Conservation (phyloP, 2,113 vertebrate species). For the Indri indri region DNA sequence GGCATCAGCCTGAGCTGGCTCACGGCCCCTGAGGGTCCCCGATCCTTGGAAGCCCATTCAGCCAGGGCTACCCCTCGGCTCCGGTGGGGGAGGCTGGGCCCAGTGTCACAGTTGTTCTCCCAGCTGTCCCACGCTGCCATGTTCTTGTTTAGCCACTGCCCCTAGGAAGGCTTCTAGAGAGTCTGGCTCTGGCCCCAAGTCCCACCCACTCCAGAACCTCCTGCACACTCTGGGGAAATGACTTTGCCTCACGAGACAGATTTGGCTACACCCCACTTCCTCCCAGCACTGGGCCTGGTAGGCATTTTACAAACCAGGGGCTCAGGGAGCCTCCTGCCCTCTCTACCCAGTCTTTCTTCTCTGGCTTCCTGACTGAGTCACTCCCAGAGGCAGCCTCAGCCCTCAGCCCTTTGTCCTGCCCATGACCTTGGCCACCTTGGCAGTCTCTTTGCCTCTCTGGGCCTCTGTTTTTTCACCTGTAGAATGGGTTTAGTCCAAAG, state of each 20-base stretch:
- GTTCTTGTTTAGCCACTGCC: background rate
- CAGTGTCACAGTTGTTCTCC: accelerated
- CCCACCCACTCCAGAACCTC: background rate
- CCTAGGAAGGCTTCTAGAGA: background rate
- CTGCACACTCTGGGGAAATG: background rate
- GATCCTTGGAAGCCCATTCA: background rate
- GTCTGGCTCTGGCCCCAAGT: background rate
- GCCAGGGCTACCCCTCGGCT: background rate
- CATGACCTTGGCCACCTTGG: accelerated
- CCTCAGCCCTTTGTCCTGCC: background rate
- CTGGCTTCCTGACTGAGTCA: background rate
- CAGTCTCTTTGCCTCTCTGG: background rate
- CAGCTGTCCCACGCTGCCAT: no score
- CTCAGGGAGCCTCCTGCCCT: background rate
- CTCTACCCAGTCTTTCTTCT: background rate
- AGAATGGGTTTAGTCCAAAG: background rate
- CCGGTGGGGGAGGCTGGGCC: background rate
- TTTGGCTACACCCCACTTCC: background rate
- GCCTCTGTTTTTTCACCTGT: background rate
- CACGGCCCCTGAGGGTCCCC: background rate
- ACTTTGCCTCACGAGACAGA: background rate
- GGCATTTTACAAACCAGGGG: background rate
- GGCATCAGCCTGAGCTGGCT: background rate
- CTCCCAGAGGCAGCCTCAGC: background rate
- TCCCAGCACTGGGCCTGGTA: background rate